Evolutionary conservation across 2,797 vertebrate species (phyloP).

Genomic region (Fistularia commersonii): DNA sequence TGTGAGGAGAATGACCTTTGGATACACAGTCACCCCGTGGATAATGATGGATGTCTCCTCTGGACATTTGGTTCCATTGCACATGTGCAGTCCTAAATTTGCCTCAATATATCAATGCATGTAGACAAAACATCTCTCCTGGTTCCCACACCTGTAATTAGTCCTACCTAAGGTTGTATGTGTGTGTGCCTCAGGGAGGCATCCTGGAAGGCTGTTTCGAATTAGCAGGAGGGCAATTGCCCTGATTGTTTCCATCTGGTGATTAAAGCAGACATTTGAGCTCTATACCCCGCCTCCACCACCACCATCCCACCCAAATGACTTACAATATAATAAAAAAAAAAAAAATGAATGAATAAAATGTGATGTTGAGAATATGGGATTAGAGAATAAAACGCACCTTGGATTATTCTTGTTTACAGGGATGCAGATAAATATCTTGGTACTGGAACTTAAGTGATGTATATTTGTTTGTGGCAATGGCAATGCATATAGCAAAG

Average conservation of each 20-base stretch:
- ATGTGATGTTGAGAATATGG: no score
- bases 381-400: neutral
- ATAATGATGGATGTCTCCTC: slow-evolving; percentile 21
- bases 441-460: no score
- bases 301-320: no score
- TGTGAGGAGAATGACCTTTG: slow-evolving; percentile 37
- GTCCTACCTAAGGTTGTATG: slow-evolving; percentile 66
- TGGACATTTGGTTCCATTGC: slow-evolving; percentile 40
- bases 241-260: slow-evolving; percentile 79
- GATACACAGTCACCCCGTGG: slow-evolving; percentile 15
- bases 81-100: slow-evolving; percentile 27
- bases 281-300: no score
- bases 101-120: slow-evolving; percentile 46
- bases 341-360: no score
- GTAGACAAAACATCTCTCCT: slow-evolving; percentile 36
- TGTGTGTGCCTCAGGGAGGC: slow-evolving; percentile 71
- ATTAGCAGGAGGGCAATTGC: slow-evolving; percentile 70
- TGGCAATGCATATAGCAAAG: slow-evolving; percentile 49
- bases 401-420: slow-evolving; percentile 2
- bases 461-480: slow-evolving; percentile 5
- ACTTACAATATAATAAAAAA: no score
- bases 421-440: no score
- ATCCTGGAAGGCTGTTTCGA: slow-evolving; percentile 69
- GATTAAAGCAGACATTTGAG: slow-evolving; percentile 59
- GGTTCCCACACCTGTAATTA: slow-evolving; percentile 75